phyloP scores from a whole-genome alignment of 2,113 vertebrate species.

The Tretioscincus oriximinensis region DNA sequence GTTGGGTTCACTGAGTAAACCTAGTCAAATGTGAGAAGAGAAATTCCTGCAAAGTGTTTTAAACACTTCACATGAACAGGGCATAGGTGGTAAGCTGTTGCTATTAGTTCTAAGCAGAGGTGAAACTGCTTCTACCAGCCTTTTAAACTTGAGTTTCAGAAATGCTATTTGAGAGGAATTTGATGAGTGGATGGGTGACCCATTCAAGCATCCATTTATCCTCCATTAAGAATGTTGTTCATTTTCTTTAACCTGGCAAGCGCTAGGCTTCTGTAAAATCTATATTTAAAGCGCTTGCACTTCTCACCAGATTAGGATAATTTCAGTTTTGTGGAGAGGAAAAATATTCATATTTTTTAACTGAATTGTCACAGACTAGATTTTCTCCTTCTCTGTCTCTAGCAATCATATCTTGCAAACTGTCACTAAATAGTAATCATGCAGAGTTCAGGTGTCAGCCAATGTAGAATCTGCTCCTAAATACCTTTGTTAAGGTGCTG shows the following conservation, averaged over 20 bases:
- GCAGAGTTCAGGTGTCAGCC: conserved; percentile 67
- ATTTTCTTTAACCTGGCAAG: conserved; percentile 70
- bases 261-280: conserved; percentile 55
- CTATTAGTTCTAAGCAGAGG: conserved; percentile 65
- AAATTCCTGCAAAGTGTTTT: conserved; percentile 74
- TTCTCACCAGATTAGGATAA: conserved; percentile 72
- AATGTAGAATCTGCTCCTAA: conserved; percentile 53
- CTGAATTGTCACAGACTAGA: conserved; percentile 57
- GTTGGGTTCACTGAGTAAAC: conserved; percentile 77
- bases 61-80: conserved; percentile 71
- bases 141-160: conserved; percentile 65
- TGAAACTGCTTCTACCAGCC: conserved; percentile 43
- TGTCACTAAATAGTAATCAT: conserved; percentile 64
- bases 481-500: conserved; percentile 48
- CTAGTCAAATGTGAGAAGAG: conserved; percentile 74
- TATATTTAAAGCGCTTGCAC: conserved; percentile 73
- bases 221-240: conserved; percentile 73
- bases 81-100: conserved; percentile 64
- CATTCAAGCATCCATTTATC: conserved; percentile 67
- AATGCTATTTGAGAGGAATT: conserved; percentile 71
- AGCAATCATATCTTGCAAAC: conserved; percentile 56
- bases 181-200: conserved; percentile 64
- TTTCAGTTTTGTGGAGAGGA: conserved; percentile 45
- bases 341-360: conserved; percentile 60
- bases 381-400: conserved; percentile 63